phyloP scores from a whole-genome alignment of 2,888 invertebrate species.

The Amblyteles armatorius region DNA sequence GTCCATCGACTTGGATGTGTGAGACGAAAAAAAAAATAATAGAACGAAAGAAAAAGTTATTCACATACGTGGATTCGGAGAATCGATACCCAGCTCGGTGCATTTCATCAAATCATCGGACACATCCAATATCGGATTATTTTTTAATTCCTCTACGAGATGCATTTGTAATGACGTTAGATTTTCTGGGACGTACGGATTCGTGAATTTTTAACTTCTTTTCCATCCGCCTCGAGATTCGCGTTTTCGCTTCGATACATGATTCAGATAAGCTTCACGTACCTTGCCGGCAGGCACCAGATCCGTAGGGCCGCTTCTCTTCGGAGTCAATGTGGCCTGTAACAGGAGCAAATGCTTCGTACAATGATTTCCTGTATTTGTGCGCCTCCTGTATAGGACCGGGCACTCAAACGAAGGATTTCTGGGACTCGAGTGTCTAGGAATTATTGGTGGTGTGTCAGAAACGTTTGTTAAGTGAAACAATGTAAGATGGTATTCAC shows the following conservation, averaged over 20 bases:
- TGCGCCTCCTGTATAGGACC: no score
- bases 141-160: not conserved
- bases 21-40: not conserved
- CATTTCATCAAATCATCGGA: not conserved
- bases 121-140: not conserved
- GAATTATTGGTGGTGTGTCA: no score
- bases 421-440: no score
- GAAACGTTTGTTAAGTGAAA: no score
- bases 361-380: no score
- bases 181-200: not conserved
- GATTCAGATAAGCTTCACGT: not conserved
- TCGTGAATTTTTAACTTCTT: not conserved
- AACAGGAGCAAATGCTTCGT: no score
- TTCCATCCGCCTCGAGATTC: conserved; percentile 17
- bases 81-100: not conserved
- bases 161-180: not conserved
- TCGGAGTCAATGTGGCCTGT: no score
- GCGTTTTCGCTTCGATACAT: conserved; percentile 14
- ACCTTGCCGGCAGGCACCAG: no score
- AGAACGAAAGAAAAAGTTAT: not conserved
- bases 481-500: no score
- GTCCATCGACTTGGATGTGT: not conserved
- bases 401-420: no score
- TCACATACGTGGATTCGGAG: not conserved
- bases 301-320: no score